These are phyloP conservation scores for Pristionchus mayeri DNA, from an alignment of 2,888 invertebrate genomes.

Conservation along the genomic window DNA sequence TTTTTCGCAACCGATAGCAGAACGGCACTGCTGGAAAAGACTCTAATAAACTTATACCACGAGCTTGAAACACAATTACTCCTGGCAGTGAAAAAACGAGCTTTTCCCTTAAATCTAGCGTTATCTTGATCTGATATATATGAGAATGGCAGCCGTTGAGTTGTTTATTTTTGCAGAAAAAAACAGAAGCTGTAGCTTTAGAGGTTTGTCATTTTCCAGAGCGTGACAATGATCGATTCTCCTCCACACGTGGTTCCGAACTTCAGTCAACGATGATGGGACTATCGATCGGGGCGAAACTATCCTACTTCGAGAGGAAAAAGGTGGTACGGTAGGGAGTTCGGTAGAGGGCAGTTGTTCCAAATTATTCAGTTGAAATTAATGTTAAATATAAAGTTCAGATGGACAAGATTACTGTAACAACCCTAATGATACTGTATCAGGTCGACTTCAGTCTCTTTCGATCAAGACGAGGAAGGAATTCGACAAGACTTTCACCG, in stretches of 20 bases:
- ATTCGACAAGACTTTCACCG: background rate
- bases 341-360: no score
- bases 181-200: no score
- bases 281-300: constrained; percentile 17
- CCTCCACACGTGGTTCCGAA: background rate
- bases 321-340: constrained; percentile 6
- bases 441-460: background rate
- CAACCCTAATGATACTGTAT: no score
- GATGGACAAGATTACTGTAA: background rate
- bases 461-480: background rate
- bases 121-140: no score
- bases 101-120: no score
- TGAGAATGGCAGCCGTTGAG: background rate
- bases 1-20: no score
- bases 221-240: constrained; percentile 33
- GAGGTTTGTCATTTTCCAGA: no score
- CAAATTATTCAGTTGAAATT: background rate
- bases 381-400: background rate
- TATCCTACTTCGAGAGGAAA: constrained; percentile 32
- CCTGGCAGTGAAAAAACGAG: no score
- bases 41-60: no score
- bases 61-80: no score
- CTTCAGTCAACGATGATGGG: background rate
- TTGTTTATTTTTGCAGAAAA: no score
- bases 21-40: no score